Conservation (phyloP, 2,888 invertebrate species). For the Eupithecia pulchellata region DNA sequence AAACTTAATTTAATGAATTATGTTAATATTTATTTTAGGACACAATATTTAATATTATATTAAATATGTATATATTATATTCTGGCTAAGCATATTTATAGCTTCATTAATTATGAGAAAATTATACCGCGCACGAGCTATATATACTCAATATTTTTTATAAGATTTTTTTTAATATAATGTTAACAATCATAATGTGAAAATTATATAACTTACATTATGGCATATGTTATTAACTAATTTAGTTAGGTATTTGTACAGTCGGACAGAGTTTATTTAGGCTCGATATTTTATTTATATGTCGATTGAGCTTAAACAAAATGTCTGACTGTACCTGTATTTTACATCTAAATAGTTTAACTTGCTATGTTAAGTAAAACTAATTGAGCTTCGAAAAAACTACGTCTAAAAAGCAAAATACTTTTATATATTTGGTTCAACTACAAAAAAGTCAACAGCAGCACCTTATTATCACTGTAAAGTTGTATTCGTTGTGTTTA, state of each 20-base stretch:
- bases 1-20: slow-evolving; percentile 16
- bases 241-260: slow-evolving; percentile 34
- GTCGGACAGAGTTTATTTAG: slow-evolving; percentile 17
- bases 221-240: slow-evolving; percentile 57
- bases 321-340: slow-evolving; percentile 19
- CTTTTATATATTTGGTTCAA: slow-evolving; percentile 76
- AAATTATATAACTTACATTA: slow-evolving; percentile 46
- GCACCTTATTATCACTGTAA: slow-evolving; percentile 75
- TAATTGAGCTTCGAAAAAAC: slow-evolving; percentile 64
- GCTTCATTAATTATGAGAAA: slow-evolving; percentile 42
- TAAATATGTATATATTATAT: too few relatives aligned
- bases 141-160: background rate
- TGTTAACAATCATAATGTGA: background rate
- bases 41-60: slow-evolving; percentile 30
- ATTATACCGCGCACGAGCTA: slow-evolving; percentile 35
- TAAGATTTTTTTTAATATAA: background rate
- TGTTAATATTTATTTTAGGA: slow-evolving; percentile 18
- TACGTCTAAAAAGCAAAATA: slow-evolving; percentile 52
- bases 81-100: slow-evolving; percentile 16
- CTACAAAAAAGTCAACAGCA: slow-evolving; percentile 70
- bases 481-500: slow-evolving; percentile 64
- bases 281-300: background rate
- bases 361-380: slow-evolving; percentile 38
- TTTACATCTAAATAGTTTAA: slow-evolving; percentile 16
- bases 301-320: slow-evolving; percentile 14